Conservation (phyloP, 2,888 invertebrate species). For the Microdon myrmicae region DNA sequence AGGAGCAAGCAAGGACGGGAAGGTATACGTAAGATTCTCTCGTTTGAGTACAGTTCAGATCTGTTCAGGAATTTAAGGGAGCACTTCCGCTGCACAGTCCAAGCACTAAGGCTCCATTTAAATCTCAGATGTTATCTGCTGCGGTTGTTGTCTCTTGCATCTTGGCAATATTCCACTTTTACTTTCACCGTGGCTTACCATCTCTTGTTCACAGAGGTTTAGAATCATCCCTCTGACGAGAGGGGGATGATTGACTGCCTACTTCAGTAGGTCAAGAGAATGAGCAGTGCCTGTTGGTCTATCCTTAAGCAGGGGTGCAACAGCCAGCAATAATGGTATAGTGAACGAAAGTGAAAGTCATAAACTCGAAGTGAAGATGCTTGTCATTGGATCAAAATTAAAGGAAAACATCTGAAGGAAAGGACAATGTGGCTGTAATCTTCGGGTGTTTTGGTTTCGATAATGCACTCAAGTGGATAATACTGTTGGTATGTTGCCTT, state of each 20-base stretch:
- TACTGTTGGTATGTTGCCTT: slow-evolving; percentile 1
- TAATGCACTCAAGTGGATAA: slow-evolving; percentile 9
- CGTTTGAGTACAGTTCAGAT: slow-evolving; percentile 40
- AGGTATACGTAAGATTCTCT: slow-evolving; percentile 24
- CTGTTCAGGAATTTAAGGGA: slow-evolving; percentile 47
- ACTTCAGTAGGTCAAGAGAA: slow-evolving; percentile 12
- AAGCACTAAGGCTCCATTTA: slow-evolving; percentile 40
- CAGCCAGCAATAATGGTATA: slow-evolving; percentile 14
- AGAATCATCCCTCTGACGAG: slow-evolving; percentile 15
- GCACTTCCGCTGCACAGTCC: neutral
- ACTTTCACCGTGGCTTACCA: slow-evolving; percentile 48
- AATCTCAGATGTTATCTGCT: slow-evolving; percentile 42
- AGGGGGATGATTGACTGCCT: slow-evolving; percentile 20
- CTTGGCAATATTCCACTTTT: slow-evolving; percentile 47
- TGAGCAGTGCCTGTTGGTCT: slow-evolving; percentile 7
- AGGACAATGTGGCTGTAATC: slow-evolving; percentile 17
- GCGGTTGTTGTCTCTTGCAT: slow-evolving; percentile 45
- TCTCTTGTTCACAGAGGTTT: slow-evolving; percentile 27
- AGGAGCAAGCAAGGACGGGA: slow-evolving; percentile 12
- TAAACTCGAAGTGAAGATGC: slow-evolving; percentile 36
- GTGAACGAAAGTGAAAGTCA: slow-evolving; percentile 46
- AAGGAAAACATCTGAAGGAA: slow-evolving; percentile 16
- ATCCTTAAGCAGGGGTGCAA: slow-evolving; percentile 38
- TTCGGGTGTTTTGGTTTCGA: slow-evolving; percentile 10
- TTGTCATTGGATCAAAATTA: slow-evolving; percentile 36